These are phyloP conservation scores for Meloidogyne hapla DNA, from an alignment of 1,140 invertebrate genomes.

Conservation along the genomic window DNA sequence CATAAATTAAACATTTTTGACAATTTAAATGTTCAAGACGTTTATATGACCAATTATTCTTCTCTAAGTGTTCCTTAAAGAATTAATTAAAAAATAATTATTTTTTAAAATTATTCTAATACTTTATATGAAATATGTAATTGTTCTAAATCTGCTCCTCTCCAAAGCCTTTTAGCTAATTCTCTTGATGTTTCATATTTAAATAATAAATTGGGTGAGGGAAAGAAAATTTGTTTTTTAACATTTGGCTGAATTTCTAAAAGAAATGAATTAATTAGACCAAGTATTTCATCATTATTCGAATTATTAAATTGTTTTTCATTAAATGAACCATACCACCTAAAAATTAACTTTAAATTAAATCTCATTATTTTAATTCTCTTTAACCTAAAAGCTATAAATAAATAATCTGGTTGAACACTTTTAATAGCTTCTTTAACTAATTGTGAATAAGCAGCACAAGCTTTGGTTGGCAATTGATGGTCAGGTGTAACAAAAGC, in stretches of 20 bases:
- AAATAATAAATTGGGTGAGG: constrained; percentile 15
- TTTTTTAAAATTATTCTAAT: background rate
- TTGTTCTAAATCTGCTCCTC: constrained; percentile 3
- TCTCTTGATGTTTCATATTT: constrained; percentile 23
- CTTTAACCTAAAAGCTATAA: constrained; percentile 27
- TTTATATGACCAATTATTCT: background rate
- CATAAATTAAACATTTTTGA: constrained; percentile 16
- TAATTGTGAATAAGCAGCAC: constrained; percentile 10
- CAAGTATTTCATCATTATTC: constrained; percentile 20
- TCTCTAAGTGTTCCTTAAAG: constrained; percentile 16
- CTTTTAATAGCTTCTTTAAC: constrained; percentile 16
- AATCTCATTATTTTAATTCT: background rate
- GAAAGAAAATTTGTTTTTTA: constrained; percentile 8
- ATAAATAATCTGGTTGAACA: constrained; percentile 15
- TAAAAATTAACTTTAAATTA: background rate
- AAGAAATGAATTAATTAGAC: background rate
- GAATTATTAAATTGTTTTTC: background rate
- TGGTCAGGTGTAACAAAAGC: background rate
- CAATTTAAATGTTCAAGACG: constrained; percentile 20
- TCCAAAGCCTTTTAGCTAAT: constrained; percentile 25
- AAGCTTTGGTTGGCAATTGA: background rate
- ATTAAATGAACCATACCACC: constrained; percentile 16
- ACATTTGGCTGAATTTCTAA: background rate
- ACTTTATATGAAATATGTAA: constrained; percentile 20
- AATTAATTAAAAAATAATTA: background rate